Evolutionary conservation across 2,888 invertebrate species (phyloP), one percentile per base, ranked within the genome.

Genomic region (Drosophila buzzatii): DNA sequence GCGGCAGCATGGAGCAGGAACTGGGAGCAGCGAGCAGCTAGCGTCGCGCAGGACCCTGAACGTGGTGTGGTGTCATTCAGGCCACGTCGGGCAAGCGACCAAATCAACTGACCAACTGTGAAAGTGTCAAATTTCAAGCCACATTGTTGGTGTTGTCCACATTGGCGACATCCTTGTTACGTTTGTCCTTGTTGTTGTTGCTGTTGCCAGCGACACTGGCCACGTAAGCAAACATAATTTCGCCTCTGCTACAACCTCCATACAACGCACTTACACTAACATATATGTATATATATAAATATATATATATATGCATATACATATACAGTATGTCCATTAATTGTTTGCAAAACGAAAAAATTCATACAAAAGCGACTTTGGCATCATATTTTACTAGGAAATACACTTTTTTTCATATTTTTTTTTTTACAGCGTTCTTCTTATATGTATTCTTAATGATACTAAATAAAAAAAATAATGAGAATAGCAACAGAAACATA

Each of bases 201-300:
- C 52, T 63, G 60, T 51, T 70, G 74, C 60, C 56, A 79, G 71
- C 70, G 79, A 70, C 73, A 61, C 73, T 72, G 89, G 73, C 82
- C 85, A 85, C 90, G 85, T 88, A 88, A 85, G 85, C 89, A 85
- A 85, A 85, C 85, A 85, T 85, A 85, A 85, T 85, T 90, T 90
- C 85, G 90, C 59, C 80, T 70, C 63, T 60, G 74, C 59, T 65
- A 65, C 53, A 72, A 80, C 71, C 76, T 53, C 70, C 59, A 63
- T 51, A 65, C 27, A 70, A 42, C 31, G 49, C 37, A 31, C 37
- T n/a, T 47, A 44, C 23, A 7, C 47, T 39, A 10, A 18, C 27
- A 45, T 16, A 58, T 20, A 20, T n/a, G 7, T 7, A 6, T 14
- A 41, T 16, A n/a, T 39, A 16, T 44, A 53, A 2, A 39, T 27